These are phyloP conservation scores for Rhinolophus sinicus DNA, from an alignment of 2,113 vertebrate genomes.

Conservation along the genomic window DNA sequence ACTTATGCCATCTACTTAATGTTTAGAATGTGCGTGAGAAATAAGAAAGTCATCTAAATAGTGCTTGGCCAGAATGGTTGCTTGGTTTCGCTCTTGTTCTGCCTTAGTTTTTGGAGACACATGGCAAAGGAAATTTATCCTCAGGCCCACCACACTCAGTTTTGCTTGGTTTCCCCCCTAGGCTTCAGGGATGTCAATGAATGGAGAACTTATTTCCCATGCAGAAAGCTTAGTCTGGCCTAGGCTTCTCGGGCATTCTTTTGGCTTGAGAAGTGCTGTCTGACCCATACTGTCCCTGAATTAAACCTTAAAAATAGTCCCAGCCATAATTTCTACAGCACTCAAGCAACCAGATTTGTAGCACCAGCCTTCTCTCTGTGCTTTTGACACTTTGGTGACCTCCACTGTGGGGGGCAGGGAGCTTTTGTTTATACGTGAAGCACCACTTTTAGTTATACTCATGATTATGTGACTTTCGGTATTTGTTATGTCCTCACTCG, in stretches of 20 bases:
- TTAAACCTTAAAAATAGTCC: slow-evolving; percentile 9
- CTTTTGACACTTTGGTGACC: not conserved
- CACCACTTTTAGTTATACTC: slow-evolving; percentile 67
- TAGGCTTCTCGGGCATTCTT: not conserved
- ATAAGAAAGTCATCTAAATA: not conserved
- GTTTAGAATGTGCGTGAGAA: not conserved
- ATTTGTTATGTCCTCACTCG: slow-evolving; percentile 71
- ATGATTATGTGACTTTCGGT: slow-evolving; percentile 79
- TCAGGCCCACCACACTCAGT: not conserved
- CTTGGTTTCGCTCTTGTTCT: not conserved
- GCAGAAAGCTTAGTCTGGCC: not conserved
- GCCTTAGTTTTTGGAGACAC: not conserved
- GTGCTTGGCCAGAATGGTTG: not conserved
- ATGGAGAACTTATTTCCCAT: not conserved
- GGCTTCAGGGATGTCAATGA: not conserved
- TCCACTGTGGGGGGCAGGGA: not conserved
- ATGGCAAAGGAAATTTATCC: not conserved
- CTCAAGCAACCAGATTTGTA: not conserved
- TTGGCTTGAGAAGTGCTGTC: not conserved
- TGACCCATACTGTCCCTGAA: not conserved
- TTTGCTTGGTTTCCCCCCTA: not conserved
- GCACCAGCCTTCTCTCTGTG: not conserved
- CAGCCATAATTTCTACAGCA: not conserved
- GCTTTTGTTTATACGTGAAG: slow-evolving; percentile 69
- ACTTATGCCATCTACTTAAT: not conserved